A percentile compares a stretch with the other conserved stretches of the same genome.
Evolutionary conservation across 2,888 invertebrate genomes (phyloP).

Genomic region (Drosophila ezoana): DNA sequence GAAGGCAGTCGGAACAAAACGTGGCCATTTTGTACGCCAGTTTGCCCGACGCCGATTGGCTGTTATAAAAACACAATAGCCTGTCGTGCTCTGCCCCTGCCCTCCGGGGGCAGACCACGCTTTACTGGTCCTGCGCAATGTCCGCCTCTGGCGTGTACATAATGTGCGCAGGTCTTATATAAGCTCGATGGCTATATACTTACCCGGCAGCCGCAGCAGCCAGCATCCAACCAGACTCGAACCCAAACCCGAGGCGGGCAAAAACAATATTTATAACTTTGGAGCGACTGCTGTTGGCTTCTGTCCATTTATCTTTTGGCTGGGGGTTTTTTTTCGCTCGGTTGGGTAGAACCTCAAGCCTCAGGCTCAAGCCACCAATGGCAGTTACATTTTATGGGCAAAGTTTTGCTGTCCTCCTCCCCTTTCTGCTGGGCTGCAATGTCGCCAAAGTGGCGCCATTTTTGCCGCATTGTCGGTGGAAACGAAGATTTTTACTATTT

Average conservation of each 20-base stretch:
- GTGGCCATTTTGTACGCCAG: conserved; percentile 69
- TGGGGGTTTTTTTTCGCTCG: conserved; percentile 41
- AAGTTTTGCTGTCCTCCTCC: conserved; percentile 60
- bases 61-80: conserved; percentile 40
- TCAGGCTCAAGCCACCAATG: conserved; percentile 70
- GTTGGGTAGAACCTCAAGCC: conserved; percentile 42
- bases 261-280: conserved; percentile 63
- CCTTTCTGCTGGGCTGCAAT: conserved; percentile 16
- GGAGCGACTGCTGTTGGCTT: conserved; percentile 77
- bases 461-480: conserved; percentile 80
- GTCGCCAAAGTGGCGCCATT: conserved; percentile 83
- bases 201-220: conserved; percentile 28
- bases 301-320: conserved; percentile 80
- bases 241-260: conserved; percentile 28
- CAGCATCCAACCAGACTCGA: conserved; percentile 55
- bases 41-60: conserved; percentile 65
- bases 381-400: conserved; percentile 81
- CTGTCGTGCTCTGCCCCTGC: conserved; percentile 26
- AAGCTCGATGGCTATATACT: conserved; percentile 32
- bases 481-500: conserved; percentile 21
- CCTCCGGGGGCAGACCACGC: not conserved
- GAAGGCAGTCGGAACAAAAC: conserved; percentile 7
- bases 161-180: conserved; percentile 51
- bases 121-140: conserved; percentile 66
- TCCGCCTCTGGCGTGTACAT: conserved; percentile 48